Percentiles rank a stretch among this genome's conserved stretches.
Evolutionary conservation across 64 coral and sea anemone species (phyloP).

Genomic region (Pocillopora verrucosa): DNA sequence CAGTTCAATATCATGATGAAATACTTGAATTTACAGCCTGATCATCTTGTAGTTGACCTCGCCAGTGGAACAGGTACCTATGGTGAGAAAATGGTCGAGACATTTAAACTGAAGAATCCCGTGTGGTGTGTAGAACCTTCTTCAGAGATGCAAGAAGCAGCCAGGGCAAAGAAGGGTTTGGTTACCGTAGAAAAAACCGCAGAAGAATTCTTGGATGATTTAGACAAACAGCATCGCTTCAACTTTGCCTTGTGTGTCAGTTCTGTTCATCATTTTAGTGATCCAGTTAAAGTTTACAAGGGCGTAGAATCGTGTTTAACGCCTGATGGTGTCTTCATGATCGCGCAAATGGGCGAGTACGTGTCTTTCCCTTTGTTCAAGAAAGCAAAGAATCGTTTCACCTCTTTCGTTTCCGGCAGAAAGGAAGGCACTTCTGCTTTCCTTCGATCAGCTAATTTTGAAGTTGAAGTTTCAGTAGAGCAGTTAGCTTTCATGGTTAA

Average conservation of each 20-base stretch:
- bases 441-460: neutral
- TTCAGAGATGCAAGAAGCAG: slow-evolving; percentile 13
- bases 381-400: neutral
- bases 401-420: too few relatives aligned
- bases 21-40: neutral
- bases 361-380: neutral
- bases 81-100: neutral
- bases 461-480: neutral
- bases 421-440: neutral
- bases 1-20: neutral
- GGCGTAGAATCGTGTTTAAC: neutral
- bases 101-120: neutral
- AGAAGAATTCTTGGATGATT: neutral
- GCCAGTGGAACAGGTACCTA: slow-evolving; percentile 21
- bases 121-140: slow-evolving; percentile 38
- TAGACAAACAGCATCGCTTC: neutral
- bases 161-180: slow-evolving; percentile 9
- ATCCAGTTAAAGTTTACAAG: neutral
- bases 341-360: neutral
- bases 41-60: slow-evolving; percentile 12
- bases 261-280: slow-evolving; percentile 7
- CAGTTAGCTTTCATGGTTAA: neutral
- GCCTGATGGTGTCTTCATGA: neutral
- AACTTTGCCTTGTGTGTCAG: neutral
- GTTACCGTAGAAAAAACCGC: neutral